Percentiles rank a stretch among this genome's conserved stretches.
phyloP scores from a whole-genome alignment of 2,888 invertebrate genomes.

The Idaea biselata region DNA sequence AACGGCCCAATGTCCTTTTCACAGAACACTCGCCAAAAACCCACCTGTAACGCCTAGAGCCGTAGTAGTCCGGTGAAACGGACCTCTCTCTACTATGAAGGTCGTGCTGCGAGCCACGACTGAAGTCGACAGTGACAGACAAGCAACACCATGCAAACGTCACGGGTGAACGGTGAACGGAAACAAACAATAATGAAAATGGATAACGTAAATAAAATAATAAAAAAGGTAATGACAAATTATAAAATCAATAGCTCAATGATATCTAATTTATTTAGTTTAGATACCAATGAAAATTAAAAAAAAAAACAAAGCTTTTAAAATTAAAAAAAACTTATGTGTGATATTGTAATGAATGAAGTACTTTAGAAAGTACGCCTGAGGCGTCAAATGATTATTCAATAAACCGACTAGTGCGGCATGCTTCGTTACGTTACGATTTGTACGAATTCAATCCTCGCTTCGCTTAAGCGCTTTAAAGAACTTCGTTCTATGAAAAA shows the following conservation, averaged over 20 bases:
- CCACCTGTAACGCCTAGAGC: slow-evolving; percentile 89
- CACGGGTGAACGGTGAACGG: slow-evolving; percentile 55
- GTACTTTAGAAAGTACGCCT: no score
- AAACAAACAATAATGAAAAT: slow-evolving; percentile 24
- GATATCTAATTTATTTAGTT: no score
- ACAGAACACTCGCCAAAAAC: slow-evolving; percentile 42
- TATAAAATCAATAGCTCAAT: no score
- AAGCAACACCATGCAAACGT: slow-evolving; percentile 69
- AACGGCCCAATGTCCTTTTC: background rate
- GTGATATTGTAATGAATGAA: no score
- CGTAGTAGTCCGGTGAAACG: slow-evolving; percentile 86
- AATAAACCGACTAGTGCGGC: no score
- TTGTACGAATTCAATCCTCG: no score
- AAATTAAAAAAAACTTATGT: background rate
- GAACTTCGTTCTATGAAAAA: no score
- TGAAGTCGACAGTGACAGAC: slow-evolving; percentile 42
- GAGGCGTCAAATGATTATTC: no score
- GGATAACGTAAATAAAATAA: slow-evolving; percentile 28
- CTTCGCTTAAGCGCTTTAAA: no score
- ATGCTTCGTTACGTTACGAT: no score
- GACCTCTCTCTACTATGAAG: slow-evolving; percentile 82
- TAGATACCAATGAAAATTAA: no score
- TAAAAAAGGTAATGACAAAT: background rate
- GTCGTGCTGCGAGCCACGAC: slow-evolving; percentile 89
- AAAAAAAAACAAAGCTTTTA: slow-evolving; percentile 9